phyloP scores from a whole-genome alignment of 2,113 vertebrate genomes.

The Panthera uncia region DNA sequence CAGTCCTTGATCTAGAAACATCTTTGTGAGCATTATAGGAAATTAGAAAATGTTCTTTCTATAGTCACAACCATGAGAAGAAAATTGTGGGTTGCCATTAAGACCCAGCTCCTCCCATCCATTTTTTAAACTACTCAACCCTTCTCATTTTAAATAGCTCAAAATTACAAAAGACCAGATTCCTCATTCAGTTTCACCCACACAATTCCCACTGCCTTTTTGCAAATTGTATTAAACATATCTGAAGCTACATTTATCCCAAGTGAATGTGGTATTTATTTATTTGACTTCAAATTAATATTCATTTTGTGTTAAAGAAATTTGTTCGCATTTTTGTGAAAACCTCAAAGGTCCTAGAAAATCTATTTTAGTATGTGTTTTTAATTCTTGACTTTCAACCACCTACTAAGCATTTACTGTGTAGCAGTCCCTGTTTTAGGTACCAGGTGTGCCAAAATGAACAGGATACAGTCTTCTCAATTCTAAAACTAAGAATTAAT shows the following conservation, averaged over 20 bases:
- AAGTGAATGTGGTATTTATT: not conserved
- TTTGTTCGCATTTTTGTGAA: not conserved
- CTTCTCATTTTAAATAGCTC: constrained; percentile 28
- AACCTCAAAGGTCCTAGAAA: not conserved
- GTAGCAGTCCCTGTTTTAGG: not conserved
- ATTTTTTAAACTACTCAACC: not conserved
- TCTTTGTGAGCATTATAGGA: not conserved
- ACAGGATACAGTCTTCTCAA: not conserved
- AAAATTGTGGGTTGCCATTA: not conserved
- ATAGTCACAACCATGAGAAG: not conserved
- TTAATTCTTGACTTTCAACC: constrained; percentile 12
- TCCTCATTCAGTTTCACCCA: not conserved
- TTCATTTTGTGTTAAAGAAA: not conserved
- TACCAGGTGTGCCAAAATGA: not conserved
- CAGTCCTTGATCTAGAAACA: not conserved
- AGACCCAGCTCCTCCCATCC: not conserved
- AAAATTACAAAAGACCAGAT: constrained; percentile 13
- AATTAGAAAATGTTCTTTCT: not conserved
- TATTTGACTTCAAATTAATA: constrained; percentile 22
- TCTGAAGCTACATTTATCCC: not conserved
- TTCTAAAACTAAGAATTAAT: not conserved
- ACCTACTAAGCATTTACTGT: not conserved
- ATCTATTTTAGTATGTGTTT: not conserved
- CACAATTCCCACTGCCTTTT: not conserved
- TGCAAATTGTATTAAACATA: not conserved